phyloP scores from a whole-genome alignment of 2,888 invertebrate species.

The Drosophila aldrichi region DNA sequence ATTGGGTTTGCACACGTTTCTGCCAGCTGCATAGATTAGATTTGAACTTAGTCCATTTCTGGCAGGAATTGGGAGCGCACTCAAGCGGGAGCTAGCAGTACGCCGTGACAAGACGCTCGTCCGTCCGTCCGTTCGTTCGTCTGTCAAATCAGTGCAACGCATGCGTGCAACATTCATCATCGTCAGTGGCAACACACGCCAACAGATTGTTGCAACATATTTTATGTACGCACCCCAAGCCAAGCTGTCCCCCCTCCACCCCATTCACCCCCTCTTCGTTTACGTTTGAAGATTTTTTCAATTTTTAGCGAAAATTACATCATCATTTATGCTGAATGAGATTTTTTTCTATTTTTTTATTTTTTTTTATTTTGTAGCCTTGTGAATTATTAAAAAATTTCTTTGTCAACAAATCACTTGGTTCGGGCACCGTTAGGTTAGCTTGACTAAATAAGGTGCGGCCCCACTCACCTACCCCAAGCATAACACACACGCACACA shows the following conservation, averaged over 20 bases:
- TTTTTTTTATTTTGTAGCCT: slow-evolving; percentile 14
- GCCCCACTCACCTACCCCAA: slow-evolving; percentile 9
- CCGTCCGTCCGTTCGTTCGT: slow-evolving; percentile 33
- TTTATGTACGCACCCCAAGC: slow-evolving; percentile 46
- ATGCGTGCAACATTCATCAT: slow-evolving; percentile 80
- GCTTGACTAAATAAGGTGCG: slow-evolving; percentile 71
- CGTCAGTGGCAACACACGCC: slow-evolving; percentile 67
- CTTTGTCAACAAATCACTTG: slow-evolving; percentile 83
- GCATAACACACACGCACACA: slow-evolving; percentile 21
- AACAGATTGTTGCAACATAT: slow-evolving; percentile 80
- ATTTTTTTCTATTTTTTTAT: slow-evolving; percentile 43
- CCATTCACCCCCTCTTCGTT: slow-evolving; percentile 13
- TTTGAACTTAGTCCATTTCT: neutral
- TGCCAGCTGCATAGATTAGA: neutral
- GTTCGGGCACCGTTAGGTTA: slow-evolving; percentile 39
- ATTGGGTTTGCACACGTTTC: slow-evolving; percentile 1
- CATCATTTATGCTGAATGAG: slow-evolving; percentile 80
- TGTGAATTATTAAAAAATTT: slow-evolving; percentile 82
- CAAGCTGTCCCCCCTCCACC: neutral
- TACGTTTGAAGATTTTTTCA: slow-evolving; percentile 70
- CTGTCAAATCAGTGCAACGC: slow-evolving; percentile 72
- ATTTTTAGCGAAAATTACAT: slow-evolving; percentile 79
- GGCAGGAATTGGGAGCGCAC: slow-evolving; percentile 3
- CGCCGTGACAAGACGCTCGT: slow-evolving; percentile 33
- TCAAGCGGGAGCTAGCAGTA: slow-evolving; percentile 14